Percentiles rank a stretch among this genome's conserved stretches.
Conservation (phyloP, 2,888 invertebrate species). For the Anorthoa munda region DNA sequence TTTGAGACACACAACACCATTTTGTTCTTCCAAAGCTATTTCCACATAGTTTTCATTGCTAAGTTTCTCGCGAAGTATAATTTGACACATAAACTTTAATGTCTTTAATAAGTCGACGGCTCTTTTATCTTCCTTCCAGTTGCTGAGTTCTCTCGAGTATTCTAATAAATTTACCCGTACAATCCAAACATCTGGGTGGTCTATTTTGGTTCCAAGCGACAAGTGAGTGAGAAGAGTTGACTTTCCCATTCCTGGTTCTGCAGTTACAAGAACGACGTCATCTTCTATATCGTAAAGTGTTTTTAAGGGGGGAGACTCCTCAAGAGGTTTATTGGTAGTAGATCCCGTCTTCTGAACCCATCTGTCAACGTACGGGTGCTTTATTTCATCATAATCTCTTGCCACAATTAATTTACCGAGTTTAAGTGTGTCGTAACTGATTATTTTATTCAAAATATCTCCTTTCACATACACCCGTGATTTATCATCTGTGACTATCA, state of each 20-base stretch:
- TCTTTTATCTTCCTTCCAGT: constrained; percentile 24
- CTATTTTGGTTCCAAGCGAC: constrained; percentile 39
- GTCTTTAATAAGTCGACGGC: constrained; percentile 4
- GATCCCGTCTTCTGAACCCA: background rate
- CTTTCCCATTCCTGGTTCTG: constrained; percentile 61
- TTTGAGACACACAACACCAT: constrained; percentile 17
- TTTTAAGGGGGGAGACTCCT: too few species aligned
- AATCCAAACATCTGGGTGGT: constrained; percentile 49
- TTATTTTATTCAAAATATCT: constrained; percentile 31
- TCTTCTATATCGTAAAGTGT: background rate
- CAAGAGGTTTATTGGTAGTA: too few species aligned
- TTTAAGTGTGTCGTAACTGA: constrained; percentile 14
- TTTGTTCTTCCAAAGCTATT: constrained; percentile 2
- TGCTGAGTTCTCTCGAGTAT: constrained; percentile 28
- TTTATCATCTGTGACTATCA: constrained; percentile 29
- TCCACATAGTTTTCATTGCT: background rate
- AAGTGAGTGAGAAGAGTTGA: too few species aligned
- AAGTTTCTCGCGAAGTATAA: background rate
- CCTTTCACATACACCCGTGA: constrained; percentile 36
- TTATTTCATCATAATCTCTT: constrained; percentile 44
- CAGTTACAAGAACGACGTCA: constrained; percentile 43
- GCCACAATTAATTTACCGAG: constrained; percentile 29
- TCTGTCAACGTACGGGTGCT: constrained; percentile 45
- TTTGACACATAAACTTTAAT: constrained; percentile 21
- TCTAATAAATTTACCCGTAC: constrained; percentile 47